phyloP scores from a whole-genome alignment of 2,113 vertebrate genomes.

The Scalopus aquaticus region DNA sequence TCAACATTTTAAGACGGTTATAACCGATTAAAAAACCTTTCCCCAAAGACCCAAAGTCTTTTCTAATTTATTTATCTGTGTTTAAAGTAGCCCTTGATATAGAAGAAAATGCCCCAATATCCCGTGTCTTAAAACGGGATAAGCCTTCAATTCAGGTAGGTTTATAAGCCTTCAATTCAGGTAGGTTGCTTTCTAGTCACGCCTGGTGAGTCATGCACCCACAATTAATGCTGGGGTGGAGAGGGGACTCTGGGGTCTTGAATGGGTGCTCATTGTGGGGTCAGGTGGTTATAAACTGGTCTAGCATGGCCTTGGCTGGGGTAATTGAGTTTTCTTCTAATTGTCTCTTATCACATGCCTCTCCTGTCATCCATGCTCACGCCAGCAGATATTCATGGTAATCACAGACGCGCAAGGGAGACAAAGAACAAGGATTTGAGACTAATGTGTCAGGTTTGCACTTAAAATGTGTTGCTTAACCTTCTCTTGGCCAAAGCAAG shows the following conservation, averaged over 20 bases:
- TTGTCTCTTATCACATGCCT: not conserved
- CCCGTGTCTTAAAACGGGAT: not conserved
- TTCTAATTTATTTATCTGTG: not conserved
- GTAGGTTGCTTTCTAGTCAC: not conserved
- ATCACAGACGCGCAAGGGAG: not conserved
- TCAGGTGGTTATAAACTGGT: not conserved
- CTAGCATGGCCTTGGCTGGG: not conserved
- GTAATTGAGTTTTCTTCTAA: not conserved
- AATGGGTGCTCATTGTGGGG: not conserved
- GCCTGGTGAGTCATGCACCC: not conserved
- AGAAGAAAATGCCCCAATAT: not conserved
- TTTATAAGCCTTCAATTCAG: not conserved
- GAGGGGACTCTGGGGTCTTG: not conserved
- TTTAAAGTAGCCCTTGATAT: not conserved
- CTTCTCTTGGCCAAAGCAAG: not conserved
- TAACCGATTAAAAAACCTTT: slow-evolving; percentile 6
- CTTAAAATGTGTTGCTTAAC: not conserved
- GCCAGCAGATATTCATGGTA: not conserved
- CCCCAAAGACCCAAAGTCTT: not conserved
- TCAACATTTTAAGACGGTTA: not conserved
- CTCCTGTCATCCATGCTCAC: not conserved
- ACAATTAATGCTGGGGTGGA: not conserved
- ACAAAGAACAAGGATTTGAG: not conserved
- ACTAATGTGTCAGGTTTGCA: not conserved
- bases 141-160: not conserved